Base-by-base conservation (phyloP, 2,797 vertebrate species). In the Semaprochilodus insignis region DNA sequence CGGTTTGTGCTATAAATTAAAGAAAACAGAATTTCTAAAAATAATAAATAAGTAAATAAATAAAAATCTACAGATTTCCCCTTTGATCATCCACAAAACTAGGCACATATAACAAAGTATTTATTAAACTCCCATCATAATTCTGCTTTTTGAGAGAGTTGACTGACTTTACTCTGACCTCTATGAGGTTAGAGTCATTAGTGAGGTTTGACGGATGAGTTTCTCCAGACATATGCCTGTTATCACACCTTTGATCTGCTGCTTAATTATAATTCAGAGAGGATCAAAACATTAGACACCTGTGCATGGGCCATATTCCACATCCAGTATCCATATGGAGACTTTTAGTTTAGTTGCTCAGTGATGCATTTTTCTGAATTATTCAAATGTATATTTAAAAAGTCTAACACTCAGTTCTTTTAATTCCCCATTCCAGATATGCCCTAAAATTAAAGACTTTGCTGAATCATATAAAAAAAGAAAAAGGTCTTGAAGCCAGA, bases 201-300 rank as follows among this genome's bases (percentile, higher is more conserved):
- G 60, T 51, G 69, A 69, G 34, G 63, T 57, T 79, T 82, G 91
- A 93, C 92, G 89, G 77, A 81, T 84, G 79, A 79, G 88, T 88
- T 85, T 80, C 78, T 60, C 85, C 79, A 82, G 89, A 91, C 90
- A 92, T 91, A 89, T 88, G 89, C 86, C 82, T 80, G 83, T 89
- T 87, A 90, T 66, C 36, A 27, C 77, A 75, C 67, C 77, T 82
- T 78, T 92, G 92, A 92, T 93, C 91, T 89, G 62, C 75, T 77
- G 67, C 85, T 88, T 89, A 90, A 91, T 86, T 82, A 85, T 83
- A 76, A 93, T 91, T 90, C 84, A 87, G 15, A 65, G 82, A 27
- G 40, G 87, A 84, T 34, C 36, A 78, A 55, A 80, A 80, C 74
- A 70, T 27, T 76, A 81, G 74, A 82, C 54, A 71, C 44, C 40